A percentile compares a stretch with the other conserved stretches of the same genome.
These are phyloP conservation scores for Pollenia angustigena DNA, from an alignment of 2,888 invertebrate species.

Conservation along the genomic window DNA sequence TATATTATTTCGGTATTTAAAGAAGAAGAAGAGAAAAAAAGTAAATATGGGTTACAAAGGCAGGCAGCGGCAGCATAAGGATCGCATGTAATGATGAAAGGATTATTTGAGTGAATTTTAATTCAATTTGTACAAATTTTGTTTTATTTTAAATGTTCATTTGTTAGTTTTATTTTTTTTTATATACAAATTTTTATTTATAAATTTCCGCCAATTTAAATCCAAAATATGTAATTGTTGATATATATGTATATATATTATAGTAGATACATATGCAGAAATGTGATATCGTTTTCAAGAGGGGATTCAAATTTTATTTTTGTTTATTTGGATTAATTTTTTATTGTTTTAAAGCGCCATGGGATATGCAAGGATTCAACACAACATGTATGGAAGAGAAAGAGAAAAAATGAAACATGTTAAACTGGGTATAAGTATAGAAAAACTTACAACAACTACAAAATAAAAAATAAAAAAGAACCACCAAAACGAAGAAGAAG, in stretches of 20 bases:
- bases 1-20: slow-evolving; percentile 22
- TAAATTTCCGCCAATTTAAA: slow-evolving; percentile 56
- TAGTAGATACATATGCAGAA: slow-evolving; percentile 3
- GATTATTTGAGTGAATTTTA: slow-evolving; percentile 42
- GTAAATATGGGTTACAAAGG: slow-evolving; percentile 7
- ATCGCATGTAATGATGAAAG: slow-evolving; percentile 49
- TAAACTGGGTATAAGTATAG: slow-evolving; percentile 56
- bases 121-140: slow-evolving; percentile 31
- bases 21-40: slow-evolving; percentile 1
- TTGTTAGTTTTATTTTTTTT: slow-evolving; percentile 18
- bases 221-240: slow-evolving; percentile 52
- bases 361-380: slow-evolving; percentile 50
- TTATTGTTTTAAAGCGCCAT: slow-evolving; percentile 53
- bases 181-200: not conserved
- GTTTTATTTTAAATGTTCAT: not conserved
- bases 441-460: slow-evolving; percentile 55
- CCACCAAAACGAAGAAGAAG: slow-evolving; percentile 65
- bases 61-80: slow-evolving; percentile 53
- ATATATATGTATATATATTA: slow-evolving; percentile 47
- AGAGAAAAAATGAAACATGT: slow-evolving; percentile 46
- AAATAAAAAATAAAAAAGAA: slow-evolving; percentile 72
- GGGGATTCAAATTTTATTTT: slow-evolving; percentile 34
- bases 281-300: slow-evolving; percentile 32
- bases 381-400: slow-evolving; percentile 59
- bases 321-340: slow-evolving; percentile 29